Base-by-base conservation (phyloP, 2,797 vertebrate genomes). In the Amphiprion clarkii region DNA sequence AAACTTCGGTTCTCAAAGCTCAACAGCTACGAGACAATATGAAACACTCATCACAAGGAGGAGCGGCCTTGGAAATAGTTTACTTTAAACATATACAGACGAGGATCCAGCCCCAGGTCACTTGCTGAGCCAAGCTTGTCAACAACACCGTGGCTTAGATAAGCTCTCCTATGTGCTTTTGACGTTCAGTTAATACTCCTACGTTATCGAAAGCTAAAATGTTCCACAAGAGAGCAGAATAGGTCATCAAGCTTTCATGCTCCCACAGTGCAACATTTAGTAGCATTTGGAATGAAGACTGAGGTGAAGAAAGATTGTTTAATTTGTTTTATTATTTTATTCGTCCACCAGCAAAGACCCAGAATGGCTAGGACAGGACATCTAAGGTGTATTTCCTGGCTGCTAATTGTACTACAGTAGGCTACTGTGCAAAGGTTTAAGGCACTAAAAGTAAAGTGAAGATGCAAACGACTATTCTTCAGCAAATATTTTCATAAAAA, bases 1-100 rank as follows among this genome's bases (percentile, higher is more conserved):
- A 79, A 67, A 83, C 40, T 71, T 82, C 42, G 48, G 63, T 71
- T 88, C 83, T 88, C 82, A 86, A 67, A 78, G 82, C 83, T 81
- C 63, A 81, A 83, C 88, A 82, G 82, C 84, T 83, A 89, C 31
- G 3, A 90, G 87, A 90, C 88, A 83, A 91, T 89, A 91, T 89
- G 89, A 92, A 93, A 93, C 92, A 90, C 92, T 92, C 90, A 92
- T 89, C 86, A 78, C 74, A 49, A 62, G 87, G 87, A 87, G 86
- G 79, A 86, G 81, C 54, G 75, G 71, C 53, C 81, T 78, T 84
- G 84, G 87, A 91, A 78, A 86, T 42, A 83, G 81, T 88, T 91
- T 81, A 84, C 82, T 84, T 88, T 83, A 84, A 92, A 88, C 81
- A 89, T 81, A 89, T 59, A 84, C 82, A 89, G 82, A 87, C 66